Conservation (phyloP, 2,888 invertebrate genomes). For the Euplagia quadripunctaria region DNA sequence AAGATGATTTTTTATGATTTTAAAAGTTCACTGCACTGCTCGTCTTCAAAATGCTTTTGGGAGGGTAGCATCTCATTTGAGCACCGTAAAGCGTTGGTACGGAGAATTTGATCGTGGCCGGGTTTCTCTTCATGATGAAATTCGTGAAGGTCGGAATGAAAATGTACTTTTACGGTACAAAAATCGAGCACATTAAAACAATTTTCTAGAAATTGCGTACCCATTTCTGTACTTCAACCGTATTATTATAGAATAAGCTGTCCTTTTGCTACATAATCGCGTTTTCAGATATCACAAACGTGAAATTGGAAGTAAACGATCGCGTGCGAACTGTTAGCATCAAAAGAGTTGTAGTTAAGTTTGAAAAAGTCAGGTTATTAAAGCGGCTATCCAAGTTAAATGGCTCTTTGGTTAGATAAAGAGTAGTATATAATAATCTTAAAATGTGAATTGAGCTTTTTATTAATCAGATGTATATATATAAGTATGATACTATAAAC, state of each 20-base stretch:
- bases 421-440: not conserved
- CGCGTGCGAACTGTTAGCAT: not conserved
- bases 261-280: not conserved
- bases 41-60: too few relatives aligned
- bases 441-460: too few relatives aligned
- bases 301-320: not conserved
- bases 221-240: not conserved
- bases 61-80: too few relatives aligned
- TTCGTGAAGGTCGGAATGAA: too few relatives aligned
- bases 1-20: too few relatives aligned
- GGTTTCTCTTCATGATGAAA: too few relatives aligned
- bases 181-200: not conserved
- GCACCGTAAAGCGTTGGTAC: too few relatives aligned
- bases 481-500: too few relatives aligned
- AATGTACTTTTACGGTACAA: not conserved
- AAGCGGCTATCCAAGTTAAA: not conserved
- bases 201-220: not conserved
- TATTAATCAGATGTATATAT: too few relatives aligned
- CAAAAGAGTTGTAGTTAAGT: not conserved
- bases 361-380: not conserved
- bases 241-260: not conserved
- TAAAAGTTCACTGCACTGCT: too few relatives aligned
- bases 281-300: not conserved
- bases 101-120: too few relatives aligned
- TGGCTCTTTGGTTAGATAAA: not conserved